Percentiles rank a stretch among this genome's conserved stretches.
Conservation (phyloP, 2,888 invertebrate genomes). For the Trileptium ribeirensis region DNA sequence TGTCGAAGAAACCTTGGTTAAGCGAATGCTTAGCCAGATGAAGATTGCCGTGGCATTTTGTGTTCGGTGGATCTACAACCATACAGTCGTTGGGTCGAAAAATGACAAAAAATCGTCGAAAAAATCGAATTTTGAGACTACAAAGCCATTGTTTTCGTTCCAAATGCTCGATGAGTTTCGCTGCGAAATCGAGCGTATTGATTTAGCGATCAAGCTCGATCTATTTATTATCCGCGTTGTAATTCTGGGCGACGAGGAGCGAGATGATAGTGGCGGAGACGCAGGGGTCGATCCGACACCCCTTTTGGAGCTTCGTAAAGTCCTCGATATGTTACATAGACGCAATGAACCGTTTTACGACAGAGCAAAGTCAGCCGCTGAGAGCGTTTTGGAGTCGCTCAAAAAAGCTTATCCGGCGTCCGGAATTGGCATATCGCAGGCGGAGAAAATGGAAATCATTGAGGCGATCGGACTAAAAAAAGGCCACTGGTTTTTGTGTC, state of each 20-base stretch:
- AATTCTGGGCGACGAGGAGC: background rate
- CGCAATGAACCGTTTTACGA: background rate
- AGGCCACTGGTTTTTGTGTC: conserved; percentile 67
- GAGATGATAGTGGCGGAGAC: too few relatives aligned
- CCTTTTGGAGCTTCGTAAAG: background rate
- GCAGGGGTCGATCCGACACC: background rate
- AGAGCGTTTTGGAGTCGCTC: background rate
- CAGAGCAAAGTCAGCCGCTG: background rate
- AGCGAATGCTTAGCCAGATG: background rate
- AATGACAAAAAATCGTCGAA: background rate
- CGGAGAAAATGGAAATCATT: conserved; percentile 59
- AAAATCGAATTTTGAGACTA: background rate
- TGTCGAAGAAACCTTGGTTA: background rate
- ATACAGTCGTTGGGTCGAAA: background rate
- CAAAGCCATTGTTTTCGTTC: too few relatives aligned
- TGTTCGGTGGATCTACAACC: background rate
- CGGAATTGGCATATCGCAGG: conserved; percentile 49
- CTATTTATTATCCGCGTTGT: background rate
- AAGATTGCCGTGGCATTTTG: background rate
- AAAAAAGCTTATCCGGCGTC: background rate
- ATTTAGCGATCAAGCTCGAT: conserved; percentile 15
- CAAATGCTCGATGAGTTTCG: conserved; percentile 28
- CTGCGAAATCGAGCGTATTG: conserved; percentile 24
- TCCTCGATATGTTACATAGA: background rate
- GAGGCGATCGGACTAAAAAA: conserved; percentile 58